Percentiles rank a stretch among this genome's conserved stretches.
phyloP scores from a whole-genome alignment of 2,888 invertebrate species.

The Merodon equestris region DNA sequence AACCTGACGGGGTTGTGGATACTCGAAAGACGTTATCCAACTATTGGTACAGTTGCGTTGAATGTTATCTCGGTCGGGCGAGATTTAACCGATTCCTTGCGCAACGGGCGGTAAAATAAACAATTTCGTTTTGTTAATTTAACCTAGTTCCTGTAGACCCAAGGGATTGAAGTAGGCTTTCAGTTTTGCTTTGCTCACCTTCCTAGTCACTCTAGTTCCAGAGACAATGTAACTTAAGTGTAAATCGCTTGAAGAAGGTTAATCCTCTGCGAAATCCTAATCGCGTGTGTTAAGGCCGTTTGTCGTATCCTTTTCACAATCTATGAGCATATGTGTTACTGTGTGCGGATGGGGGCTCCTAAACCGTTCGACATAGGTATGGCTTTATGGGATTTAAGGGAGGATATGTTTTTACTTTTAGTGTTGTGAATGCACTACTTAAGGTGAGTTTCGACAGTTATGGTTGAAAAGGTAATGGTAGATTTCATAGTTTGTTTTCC shows the following conservation, averaged over 20 bases:
- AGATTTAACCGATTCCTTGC: conserved; percentile 7
- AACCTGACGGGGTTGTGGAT: conserved; percentile 10
- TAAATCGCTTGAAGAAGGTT: conserved; percentile 60
- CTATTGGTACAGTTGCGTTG: conserved; percentile 41
- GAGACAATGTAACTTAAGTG: conserved; percentile 43
- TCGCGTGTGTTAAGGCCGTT: conserved; percentile 53
- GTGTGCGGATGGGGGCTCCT: conserved; percentile 2
- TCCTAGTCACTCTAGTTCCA: conserved; percentile 9
- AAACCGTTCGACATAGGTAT: conserved; percentile 10
- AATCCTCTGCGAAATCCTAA: conserved; percentile 58
- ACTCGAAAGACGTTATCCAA: conserved; percentile 38
- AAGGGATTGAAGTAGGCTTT: conserved; percentile 36
- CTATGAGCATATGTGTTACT: conserved; percentile 1
- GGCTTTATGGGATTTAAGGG: conserved; percentile 12
- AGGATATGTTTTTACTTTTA: not conserved
- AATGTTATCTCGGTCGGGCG: conserved; percentile 15
- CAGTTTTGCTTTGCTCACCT: conserved; percentile 8
- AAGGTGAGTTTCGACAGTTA: conserved; percentile 17
- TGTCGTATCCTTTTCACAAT: conserved; percentile 30
- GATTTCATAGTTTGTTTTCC: conserved; percentile 32
- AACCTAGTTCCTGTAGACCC: conserved; percentile 42
- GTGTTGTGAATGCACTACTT: conserved; percentile 16
- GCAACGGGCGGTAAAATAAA: conserved; percentile 45
- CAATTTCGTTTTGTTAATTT: conserved; percentile 61
- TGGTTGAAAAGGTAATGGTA: conserved; percentile 25